Evolutionary conservation across 30 jellyfish, hydroid and myxozoan genomes (phyloP).

Genomic region (Clytia hemisphaerica): DNA sequence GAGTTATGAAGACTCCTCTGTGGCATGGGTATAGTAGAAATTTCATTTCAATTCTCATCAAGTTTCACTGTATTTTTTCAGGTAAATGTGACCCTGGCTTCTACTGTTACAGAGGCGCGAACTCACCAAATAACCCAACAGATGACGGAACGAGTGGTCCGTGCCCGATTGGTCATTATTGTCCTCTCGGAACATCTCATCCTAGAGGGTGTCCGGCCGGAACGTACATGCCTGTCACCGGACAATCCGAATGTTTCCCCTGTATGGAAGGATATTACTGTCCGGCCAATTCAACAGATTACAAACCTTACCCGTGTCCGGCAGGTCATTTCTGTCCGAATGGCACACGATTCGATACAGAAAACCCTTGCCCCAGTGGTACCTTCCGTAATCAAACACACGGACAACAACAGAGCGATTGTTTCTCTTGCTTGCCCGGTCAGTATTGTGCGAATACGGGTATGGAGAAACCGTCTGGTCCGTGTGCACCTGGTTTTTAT

Average conservation of each 20-base stretch:
- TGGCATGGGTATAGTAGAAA: no score
- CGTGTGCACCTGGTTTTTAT: constrained; percentile 84
- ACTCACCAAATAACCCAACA: constrained; percentile 57
- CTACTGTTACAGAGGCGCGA: constrained; percentile 84
- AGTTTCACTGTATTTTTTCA: background rate
- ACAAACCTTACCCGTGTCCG: constrained; percentile 74
- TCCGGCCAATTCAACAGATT: constrained; percentile 81
- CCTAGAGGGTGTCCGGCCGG: constrained; percentile 88
- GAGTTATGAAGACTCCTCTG: no score
- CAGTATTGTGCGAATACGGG: constrained; percentile 76
- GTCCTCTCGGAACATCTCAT: constrained; percentile 76
- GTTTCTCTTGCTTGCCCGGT: constrained; percentile 73
- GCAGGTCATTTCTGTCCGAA: constrained; percentile 85
- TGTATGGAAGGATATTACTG: constrained; percentile 85
- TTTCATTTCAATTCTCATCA: no score
- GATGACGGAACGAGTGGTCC: constrained; percentile 94
- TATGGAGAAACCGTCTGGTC: constrained; percentile 37
- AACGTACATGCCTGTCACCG: constrained; percentile 79
- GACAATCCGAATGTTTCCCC: constrained; percentile 51
- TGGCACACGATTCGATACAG: constrained; percentile 61
- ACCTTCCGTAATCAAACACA: constrained; percentile 66
- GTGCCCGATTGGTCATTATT: constrained; percentile 82
- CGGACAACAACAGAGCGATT: constrained; percentile 54
- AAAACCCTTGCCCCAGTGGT: constrained; percentile 88
- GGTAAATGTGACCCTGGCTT: constrained; percentile 92